Evolutionary conservation across 2,888 invertebrate genomes (phyloP), one percentile per base, ranked within the genome.

Genomic region (Spatulosminthurus flaviceps): DNA sequence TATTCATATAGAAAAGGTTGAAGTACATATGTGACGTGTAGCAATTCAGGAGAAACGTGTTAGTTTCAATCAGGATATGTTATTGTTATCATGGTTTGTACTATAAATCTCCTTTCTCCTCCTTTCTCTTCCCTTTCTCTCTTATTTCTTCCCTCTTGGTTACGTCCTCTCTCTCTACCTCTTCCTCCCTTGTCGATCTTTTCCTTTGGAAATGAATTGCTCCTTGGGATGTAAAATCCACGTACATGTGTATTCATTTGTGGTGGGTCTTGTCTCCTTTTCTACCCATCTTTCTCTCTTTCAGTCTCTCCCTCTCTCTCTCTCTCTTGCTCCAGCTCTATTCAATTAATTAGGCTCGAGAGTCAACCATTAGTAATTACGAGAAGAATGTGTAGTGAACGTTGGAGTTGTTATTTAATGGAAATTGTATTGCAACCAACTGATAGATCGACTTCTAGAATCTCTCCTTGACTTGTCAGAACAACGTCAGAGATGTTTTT

Each of bases 291-390:
- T 51, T 16, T n/a, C 51, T n/a, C 5, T 19, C 51, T 19, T 13
- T 13, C 7, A 9, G 13, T n/a, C n/a, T n/a, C 41, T 7, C 41
- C 41, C 7, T 41, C 9, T 41, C 41, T 41, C 13, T 41, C 41
- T 13, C 41, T 41, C 41, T 13, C 7, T 9, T 13, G 7, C 9
- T 41, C 41, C 41, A 19, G 4, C 41, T 70, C n/a, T n/a, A 16
- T 29, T n/a, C 70, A 29, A 70, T 70, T 70, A 70, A 70, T 70
- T 70, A 70, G 70, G 41, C 26, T 67, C 21, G 26, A 67, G 67
- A 67, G 67, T 67, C 67, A 67, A 67, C 16, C 67, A n/a, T 28
- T 11, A 67, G 67, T 67, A 67, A 67, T 67, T 67, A 67, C 26
- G 28, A 24, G 26, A 9, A 26, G 28, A 26, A 11, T 67, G 26